A percentile compares a stretch with the other conserved stretches of the same genome.
Evolutionary conservation across 2,888 invertebrate genomes (phyloP).

Genomic region (Mechanitis messenoides): DNA sequence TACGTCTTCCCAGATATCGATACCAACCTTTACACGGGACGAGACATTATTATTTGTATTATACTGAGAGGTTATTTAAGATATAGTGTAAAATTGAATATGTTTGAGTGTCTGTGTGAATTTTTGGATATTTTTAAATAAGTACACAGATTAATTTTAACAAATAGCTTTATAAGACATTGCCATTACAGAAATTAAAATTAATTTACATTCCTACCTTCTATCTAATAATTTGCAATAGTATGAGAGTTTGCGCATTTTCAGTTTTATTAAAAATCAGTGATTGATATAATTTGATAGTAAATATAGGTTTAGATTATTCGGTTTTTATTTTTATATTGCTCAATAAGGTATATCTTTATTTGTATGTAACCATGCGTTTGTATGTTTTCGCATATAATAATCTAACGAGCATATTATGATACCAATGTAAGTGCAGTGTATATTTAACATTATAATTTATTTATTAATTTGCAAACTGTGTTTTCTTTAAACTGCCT

Average conservation of each 20-base stretch:
- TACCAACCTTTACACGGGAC: conserved; percentile 1
- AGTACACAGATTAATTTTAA: conserved; percentile 18
- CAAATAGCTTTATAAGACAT: conserved; percentile 44
- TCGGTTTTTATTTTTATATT: conserved; percentile 74
- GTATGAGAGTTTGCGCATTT: background rate
- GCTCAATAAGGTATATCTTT: conserved; percentile 63
- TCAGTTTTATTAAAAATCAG: conserved; percentile 9
- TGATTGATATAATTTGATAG: conserved; percentile 32
- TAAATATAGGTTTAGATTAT: conserved; percentile 54
- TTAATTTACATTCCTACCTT: conserved; percentile 60
- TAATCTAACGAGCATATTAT: conserved; percentile 59
- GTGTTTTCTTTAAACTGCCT: conserved; percentile 34
- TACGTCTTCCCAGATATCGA: conserved; percentile 35
- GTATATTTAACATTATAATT: conserved; percentile 75
- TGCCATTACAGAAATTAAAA: conserved; percentile 51
- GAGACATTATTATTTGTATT: conserved; percentile 8
- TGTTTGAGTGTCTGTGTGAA: conserved; percentile 34
- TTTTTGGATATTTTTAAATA: conserved; percentile 15
- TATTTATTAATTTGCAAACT: conserved; percentile 73
- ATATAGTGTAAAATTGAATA: conserved; percentile 29
- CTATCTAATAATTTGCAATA: background rate
- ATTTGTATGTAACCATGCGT: conserved; percentile 60
- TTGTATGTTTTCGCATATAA: conserved; percentile 68
- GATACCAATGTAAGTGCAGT: conserved; percentile 70
- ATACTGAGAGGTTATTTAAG: conserved; percentile 32